Conservation (phyloP, 2,797 vertebrate species). For the Helicolenus hilgendorfi region DNA sequence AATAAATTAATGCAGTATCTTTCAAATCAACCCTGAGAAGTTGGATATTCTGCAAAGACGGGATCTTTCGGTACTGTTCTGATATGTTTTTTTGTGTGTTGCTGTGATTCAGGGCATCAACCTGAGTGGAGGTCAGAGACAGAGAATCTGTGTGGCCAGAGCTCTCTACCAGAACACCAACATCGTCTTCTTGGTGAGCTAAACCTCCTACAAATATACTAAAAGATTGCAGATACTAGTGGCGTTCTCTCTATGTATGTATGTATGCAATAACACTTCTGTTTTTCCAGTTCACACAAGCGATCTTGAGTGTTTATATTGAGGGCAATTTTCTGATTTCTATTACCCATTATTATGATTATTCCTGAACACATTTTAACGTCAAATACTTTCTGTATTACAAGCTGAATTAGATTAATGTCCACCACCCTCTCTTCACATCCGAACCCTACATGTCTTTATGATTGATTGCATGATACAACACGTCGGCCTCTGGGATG, state of each 20-base stretch:
- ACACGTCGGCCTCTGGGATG: slow-evolving; percentile 23
- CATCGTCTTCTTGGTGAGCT: slow-evolving; percentile 97
- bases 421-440: neutral
- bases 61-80: neutral
- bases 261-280: neutral
- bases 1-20: neutral
- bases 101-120: slow-evolving; percentile 95
- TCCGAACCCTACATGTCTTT: neutral
- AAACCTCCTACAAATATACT: neutral
- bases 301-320: neutral
- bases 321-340: neutral
- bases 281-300: neutral
- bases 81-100: neutral
- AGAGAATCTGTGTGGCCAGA: slow-evolving; percentile 97
- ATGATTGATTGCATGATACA: neutral
- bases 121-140: slow-evolving; percentile 97
- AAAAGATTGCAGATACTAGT: accelerated
- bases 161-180: slow-evolving; percentile 99
- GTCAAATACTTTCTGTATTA: neutral
- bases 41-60: no score
- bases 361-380: neutral
- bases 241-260: neutral
- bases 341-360: neutral
- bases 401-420: slow-evolving; percentile 7
- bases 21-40: no score